phyloP scores from a whole-genome alignment of 2,888 invertebrate species.

The Teleiodes luculella region DNA sequence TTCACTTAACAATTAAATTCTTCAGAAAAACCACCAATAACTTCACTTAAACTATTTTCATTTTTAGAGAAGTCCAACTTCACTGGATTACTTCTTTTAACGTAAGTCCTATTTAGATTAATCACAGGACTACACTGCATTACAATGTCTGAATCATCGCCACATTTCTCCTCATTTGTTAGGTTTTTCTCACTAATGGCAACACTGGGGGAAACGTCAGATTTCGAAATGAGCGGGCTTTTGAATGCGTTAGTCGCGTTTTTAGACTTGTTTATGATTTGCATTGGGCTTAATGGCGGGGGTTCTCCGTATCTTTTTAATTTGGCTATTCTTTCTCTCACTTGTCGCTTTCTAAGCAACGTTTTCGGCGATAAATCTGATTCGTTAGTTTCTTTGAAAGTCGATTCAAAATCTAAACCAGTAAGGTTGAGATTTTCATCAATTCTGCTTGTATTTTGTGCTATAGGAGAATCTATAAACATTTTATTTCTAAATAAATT shows the following conservation, averaged over 20 bases:
- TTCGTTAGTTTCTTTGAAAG: slow-evolving; percentile 53
- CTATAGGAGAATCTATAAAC: slow-evolving; percentile 53
- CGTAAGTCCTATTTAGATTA: slow-evolving; percentile 40
- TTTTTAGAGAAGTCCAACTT: slow-evolving; percentile 44
- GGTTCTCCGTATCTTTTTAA: slow-evolving; percentile 76
- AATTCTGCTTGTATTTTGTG: slow-evolving; percentile 25
- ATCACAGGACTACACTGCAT: slow-evolving; percentile 43
- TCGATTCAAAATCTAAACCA: slow-evolving; percentile 67
- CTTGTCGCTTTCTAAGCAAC: slow-evolving; percentile 47
- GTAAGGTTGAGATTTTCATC: slow-evolving; percentile 54
- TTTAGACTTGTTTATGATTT: slow-evolving; percentile 56
- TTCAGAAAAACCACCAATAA: slow-evolving; percentile 56
- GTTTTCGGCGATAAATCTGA: slow-evolving; percentile 48
- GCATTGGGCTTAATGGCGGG: slow-evolving; percentile 73
- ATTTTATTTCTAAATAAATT: slow-evolving; percentile 50
- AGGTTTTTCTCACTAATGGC: slow-evolving; percentile 26
- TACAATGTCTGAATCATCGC: slow-evolving; percentile 18
- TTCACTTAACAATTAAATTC: slow-evolving; percentile 62
- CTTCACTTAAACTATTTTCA: slow-evolving; percentile 32
- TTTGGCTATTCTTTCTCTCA: slow-evolving; percentile 66
- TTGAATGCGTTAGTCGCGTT: slow-evolving; percentile 57
- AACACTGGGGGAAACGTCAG: slow-evolving; percentile 31
- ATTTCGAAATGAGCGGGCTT: slow-evolving; percentile 47
- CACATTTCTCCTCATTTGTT: slow-evolving; percentile 23
- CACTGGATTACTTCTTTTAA: slow-evolving; percentile 47